Percentiles rank a stretch among this genome's conserved stretches.
These are phyloP conservation scores for Leptopilina myrica DNA, from an alignment of 2,888 invertebrate species.

Conservation along the genomic window DNA sequence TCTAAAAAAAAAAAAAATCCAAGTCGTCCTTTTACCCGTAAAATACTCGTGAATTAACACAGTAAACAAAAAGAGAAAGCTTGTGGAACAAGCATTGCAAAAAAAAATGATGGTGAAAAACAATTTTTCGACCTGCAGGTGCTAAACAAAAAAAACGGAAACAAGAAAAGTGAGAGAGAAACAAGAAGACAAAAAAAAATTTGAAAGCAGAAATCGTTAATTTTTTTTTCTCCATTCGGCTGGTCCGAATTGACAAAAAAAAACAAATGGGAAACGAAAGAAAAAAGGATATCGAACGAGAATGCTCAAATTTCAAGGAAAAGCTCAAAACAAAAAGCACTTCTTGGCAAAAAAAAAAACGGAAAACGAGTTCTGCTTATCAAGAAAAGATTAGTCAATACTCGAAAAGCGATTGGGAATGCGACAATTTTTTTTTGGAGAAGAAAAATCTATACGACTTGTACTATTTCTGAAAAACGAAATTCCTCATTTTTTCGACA, in stretches of 20 bases:
- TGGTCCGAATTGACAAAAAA: constrained; percentile 49
- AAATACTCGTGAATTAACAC: constrained; percentile 40
- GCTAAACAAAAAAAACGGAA: constrained; percentile 39
- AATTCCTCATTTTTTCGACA: constrained; percentile 53
- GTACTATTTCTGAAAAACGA: constrained; percentile 5
- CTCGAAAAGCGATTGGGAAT: constrained; percentile 45
- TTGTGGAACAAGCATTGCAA: constrained; percentile 23
- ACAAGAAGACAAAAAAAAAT: constrained; percentile 25
- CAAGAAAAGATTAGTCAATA: constrained; percentile 25
- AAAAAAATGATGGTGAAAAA: constrained; percentile 18
- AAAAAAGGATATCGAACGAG: not conserved
- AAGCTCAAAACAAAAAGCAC: constrained; percentile 59
- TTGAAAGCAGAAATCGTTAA: constrained; percentile 13
- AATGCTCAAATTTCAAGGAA: constrained; percentile 30
- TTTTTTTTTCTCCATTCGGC: constrained; percentile 42
- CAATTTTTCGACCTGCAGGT: constrained; percentile 28
- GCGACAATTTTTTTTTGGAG: constrained; percentile 6
- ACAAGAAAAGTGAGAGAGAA: constrained; percentile 37
- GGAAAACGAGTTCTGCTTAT: constrained; percentile 32
- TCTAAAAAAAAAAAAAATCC: not conserved
- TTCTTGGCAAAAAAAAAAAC: constrained; percentile 49
- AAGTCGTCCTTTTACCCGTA: constrained; percentile 24
- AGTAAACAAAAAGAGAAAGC: constrained; percentile 8
- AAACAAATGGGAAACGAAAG: not conserved
- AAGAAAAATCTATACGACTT: not conserved